phyloP scores from a whole-genome alignment of 2,888 invertebrate species.

The Eristalinus sepulchralis region DNA sequence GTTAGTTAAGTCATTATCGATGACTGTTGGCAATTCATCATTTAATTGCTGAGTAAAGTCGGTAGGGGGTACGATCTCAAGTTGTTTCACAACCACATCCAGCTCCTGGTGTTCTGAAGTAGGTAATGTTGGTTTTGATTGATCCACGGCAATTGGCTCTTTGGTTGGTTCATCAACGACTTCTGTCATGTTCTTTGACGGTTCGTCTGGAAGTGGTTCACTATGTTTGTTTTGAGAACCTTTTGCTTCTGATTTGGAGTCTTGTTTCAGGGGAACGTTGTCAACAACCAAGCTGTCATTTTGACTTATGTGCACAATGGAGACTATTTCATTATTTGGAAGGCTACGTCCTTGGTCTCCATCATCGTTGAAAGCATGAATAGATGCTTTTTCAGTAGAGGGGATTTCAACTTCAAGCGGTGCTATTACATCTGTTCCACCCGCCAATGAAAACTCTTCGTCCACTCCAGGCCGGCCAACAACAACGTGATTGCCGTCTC shows the following conservation, averaged over 20 bases:
- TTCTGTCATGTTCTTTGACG: neutral
- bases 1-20: neutral
- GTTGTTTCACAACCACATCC: neutral
- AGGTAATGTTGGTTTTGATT: neutral
- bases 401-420: neutral
- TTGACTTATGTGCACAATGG: neutral
- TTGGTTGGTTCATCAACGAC: neutral
- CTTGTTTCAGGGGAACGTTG: neutral
- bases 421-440: neutral
- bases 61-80: neutral
- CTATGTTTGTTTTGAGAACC: neutral
- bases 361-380: neutral
- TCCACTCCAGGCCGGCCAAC: slow-evolving; percentile 23
- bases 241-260: neutral
- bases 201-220: neutral
- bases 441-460: neutral
- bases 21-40: neutral
- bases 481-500: slow-evolving; percentile 24
- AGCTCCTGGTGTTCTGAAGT: neutral
- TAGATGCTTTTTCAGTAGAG: neutral
- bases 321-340: neutral
- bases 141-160: neutral
- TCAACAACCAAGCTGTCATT: neutral
- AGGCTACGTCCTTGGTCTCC: neutral
- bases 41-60: neutral